Evolutionary conservation across 2,797 vertebrate species (phyloP), one percentile per base, ranked within the genome.

Genomic region (Phrynocephalus vlangalii): DNA sequence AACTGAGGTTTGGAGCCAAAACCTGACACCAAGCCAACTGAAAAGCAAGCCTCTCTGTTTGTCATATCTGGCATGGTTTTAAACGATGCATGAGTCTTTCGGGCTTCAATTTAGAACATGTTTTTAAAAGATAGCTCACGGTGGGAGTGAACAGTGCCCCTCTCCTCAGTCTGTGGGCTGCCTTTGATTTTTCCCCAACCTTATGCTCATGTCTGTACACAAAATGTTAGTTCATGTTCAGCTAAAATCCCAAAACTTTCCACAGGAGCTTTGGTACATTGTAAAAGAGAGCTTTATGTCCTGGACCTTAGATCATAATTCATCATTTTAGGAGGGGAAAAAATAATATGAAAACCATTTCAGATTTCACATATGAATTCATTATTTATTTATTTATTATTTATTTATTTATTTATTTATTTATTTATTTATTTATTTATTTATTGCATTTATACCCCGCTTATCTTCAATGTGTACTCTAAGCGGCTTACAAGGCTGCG

Each of bases 311-410:
- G 20, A 56, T 56, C 52, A 75, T 75, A 26, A 16, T 9, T 48
- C 52, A 22, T 48, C 30, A 30, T 86, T 86, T 50, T 52, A 13
- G 33, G 50, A 38, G 7, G 7, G 38, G 24, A 70, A 2, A 10
- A 71, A 71, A 70, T n/a, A 79, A n/a, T 60, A 26, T 63, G 33
- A 22, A 28, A 87, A 28, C 1, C 20, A 56, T 70, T 76, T 68
- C 73, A 86, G 72, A 82, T 82, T 77, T 82, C 20, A 56, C 63
- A 77, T 20, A 30, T 76, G 67, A 77, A n/a, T 44, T 15, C 38
- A 63, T 52, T n/a, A n/a, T n/a, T n/a, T n/a, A n/a, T n/a, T n/a
- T n/a, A n/a, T n/a, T n/a, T n/a, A n/a, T n/a, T n/a, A n/a, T n/a
- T n/a, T n/a, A n/a, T n/a, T n/a, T n/a, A n/a, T n/a, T n/a, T n/a